Percentiles rank a stretch among this genome's conserved stretches.
Conservation (phyloP, 2,797 vertebrate species). For the Coregonus suidteri region DNA sequence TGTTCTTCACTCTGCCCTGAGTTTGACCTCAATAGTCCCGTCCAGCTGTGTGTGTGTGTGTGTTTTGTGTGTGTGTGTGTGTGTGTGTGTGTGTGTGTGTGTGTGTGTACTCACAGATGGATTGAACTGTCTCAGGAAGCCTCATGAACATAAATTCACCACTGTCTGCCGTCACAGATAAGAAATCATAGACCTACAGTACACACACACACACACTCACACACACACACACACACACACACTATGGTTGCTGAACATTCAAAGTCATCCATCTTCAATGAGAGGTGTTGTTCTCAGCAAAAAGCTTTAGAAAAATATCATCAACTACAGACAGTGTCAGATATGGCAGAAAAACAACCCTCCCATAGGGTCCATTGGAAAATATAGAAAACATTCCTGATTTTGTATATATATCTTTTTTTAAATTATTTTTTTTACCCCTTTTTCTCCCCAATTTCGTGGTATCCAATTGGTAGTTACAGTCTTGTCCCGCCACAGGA, state of each 20-base stretch:
- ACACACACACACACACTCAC: background rate
- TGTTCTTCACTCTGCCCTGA: conserved; percentile 50
- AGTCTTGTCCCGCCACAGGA: too few species aligned
- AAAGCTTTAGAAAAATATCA: conserved; percentile 35
- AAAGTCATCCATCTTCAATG: conserved; percentile 43
- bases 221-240: background rate
- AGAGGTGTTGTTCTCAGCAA: conserved; percentile 48
- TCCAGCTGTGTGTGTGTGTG: conserved; percentile 34
- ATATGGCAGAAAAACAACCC: background rate
- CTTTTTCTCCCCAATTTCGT: too few species aligned
- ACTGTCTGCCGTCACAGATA: conserved; percentile 54
- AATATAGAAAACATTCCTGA: conserved; percentile 12
- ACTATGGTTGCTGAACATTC: conserved; percentile 18
- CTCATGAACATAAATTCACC: conserved; percentile 37
- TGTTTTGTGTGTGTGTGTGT: too few species aligned
- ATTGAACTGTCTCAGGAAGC: conserved; percentile 38
- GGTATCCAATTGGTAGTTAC: too few species aligned
- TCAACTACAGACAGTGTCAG: conserved; percentile 22
- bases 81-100: too few species aligned
- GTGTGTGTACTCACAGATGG: conserved; percentile 35
- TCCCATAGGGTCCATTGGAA: background rate
- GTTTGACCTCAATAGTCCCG: conserved; percentile 57
- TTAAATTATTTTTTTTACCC: too few species aligned
- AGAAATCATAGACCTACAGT: conserved; percentile 45
- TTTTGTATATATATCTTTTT: too few species aligned